These are phyloP conservation scores for Pedionomus torquatus DNA, from an alignment of 2,113 vertebrate species.

Conservation along the genomic window DNA sequence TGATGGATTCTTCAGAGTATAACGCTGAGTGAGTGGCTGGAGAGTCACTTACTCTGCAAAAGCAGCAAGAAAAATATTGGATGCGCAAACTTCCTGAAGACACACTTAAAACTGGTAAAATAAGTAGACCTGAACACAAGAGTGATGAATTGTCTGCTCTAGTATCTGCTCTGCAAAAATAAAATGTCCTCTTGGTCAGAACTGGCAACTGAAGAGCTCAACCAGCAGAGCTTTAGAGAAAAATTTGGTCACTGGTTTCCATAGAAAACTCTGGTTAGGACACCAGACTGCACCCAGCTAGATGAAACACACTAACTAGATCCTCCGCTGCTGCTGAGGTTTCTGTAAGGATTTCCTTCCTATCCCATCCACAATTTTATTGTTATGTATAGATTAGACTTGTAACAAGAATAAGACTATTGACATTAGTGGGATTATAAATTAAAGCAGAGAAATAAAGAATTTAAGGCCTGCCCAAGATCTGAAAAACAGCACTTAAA, in stretches of 20 bases:
- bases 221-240: background rate
- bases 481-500: background rate
- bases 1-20: background rate
- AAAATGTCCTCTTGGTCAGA: background rate
- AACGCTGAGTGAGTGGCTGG: background rate
- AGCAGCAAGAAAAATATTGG: background rate
- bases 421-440: too few relatives aligned
- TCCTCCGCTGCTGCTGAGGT: background rate
- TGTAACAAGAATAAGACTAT: background rate
- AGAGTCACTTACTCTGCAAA: background rate
- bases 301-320: background rate
- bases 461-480: background rate
- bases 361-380: background rate
- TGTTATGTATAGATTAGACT: background rate
- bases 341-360: background rate
- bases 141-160: background rate
- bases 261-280: background rate
- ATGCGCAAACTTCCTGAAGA: background rate
- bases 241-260: background rate
- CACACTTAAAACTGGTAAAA: background rate
- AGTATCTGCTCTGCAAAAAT: background rate
- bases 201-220: background rate
- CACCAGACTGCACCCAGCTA: background rate
- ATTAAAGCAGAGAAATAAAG: too few relatives aligned
- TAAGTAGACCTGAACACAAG: background rate